Base-by-base conservation (phyloP, 2,113 vertebrate genomes). In the Puntigrus tetrazona region DNA sequence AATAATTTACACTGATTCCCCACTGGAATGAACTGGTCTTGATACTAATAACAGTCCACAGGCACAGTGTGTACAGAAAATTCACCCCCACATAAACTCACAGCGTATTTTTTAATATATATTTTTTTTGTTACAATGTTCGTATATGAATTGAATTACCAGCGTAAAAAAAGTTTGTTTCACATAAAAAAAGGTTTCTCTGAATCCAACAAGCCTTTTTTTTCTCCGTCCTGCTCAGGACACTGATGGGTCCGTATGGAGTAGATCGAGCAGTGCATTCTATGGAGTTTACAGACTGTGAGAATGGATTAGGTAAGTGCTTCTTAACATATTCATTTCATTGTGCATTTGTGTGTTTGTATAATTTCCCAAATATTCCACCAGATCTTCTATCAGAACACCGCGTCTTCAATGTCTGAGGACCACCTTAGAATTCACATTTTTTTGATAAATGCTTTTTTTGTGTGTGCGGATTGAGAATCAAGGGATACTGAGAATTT, bases 191-290 rank as follows among this genome's bases (percentile, higher is more conserved):
- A 47, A 8, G 1, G 41, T 50, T 22, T 22, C 3, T 75, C 65
- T 36, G 31, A 69, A 36, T 34, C 14, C 0, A 34, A 47, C n/a
- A 74, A 3, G 9, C 36, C 50, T 59, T 83, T 31, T 63, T 25
- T 72, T 79, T 76, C 25, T 63, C 11, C 34, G 11, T 70, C 1
- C 47, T 22, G 16, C 43, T 25, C 88, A 97, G 96, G 96, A 97
- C 96, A 5, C 92, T 97, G 29, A 96, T 97, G 96, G 96, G 96
- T 91, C 95, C 96, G 0, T 95, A 97, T 0, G 96, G 96, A 83
- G 95, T 96, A 47, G 96, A 97, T 45, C 94, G 96, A 16, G 90
- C 93, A 0, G 93, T 94, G 75, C 95, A 97, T 72, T 94, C 94
- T 87, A 94, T 97, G 72, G 96, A 97, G 76, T 97, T 97, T 90